These are phyloP conservation scores for Poecile atricapillus DNA, from an alignment of 2,113 vertebrate genomes.

Conservation along the genomic window DNA sequence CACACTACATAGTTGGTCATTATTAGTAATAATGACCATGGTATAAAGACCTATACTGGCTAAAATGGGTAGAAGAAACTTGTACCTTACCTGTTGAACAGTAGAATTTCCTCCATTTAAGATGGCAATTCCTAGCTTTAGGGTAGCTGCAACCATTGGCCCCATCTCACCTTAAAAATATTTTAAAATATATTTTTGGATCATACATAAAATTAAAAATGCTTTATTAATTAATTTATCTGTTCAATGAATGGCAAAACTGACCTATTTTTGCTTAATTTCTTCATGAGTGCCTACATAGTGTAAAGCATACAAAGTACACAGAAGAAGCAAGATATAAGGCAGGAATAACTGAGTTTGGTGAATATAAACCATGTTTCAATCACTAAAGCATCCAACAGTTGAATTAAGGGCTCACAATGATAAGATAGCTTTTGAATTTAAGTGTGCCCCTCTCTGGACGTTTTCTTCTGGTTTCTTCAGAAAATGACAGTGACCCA, in stretches of 20 bases:
- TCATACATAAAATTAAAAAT: not conserved
- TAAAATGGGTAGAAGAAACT: not conserved
- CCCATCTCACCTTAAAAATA: slow-evolving; percentile 88
- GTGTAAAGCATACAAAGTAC: not conserved
- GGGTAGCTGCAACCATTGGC: slow-evolving; percentile 92
- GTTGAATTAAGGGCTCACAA: not conserved
- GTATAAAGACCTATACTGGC: not conserved
- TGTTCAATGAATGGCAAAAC: not conserved
- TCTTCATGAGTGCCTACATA: not conserved
- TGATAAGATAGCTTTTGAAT: not conserved
- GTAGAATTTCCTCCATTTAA: slow-evolving; percentile 96
- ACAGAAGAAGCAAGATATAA: not conserved
- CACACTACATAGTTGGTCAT: no score
- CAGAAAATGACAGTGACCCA: not conserved
- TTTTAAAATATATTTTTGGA: not conserved
- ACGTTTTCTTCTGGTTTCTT: not conserved
- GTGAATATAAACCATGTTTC: not conserved
- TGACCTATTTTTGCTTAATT: not conserved
- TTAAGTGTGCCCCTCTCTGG: not conserved
- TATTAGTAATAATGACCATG: not conserved
- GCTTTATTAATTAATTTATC: not conserved
- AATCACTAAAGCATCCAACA: not conserved
- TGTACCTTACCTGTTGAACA: slow-evolving; percentile 85
- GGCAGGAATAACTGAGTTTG: not conserved
- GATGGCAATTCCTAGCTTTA: slow-evolving; percentile 94